These are phyloP conservation scores for Galaxea fascicularis DNA, from an alignment of 92 coral and sea anemone species.

Conservation along the genomic window DNA sequence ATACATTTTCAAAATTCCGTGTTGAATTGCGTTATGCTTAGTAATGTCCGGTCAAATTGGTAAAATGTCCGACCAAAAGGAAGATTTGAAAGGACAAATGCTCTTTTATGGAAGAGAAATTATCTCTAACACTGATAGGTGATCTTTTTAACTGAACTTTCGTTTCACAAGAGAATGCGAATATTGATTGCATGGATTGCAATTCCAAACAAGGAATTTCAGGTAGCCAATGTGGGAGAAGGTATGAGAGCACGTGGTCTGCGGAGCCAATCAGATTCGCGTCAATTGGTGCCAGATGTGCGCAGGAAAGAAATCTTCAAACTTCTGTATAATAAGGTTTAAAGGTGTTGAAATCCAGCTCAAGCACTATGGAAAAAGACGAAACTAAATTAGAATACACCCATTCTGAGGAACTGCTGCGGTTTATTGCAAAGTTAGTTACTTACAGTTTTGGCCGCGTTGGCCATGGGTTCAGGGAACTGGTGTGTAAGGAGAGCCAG, in stretches of 20 bases:
- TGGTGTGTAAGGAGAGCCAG: constrained; percentile 99
- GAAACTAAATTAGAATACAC: background rate
- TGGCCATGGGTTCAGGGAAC: constrained; percentile 99
- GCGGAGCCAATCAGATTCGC: constrained; percentile 71
- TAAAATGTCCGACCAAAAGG: too few relatives aligned
- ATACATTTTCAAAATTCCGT: too few relatives aligned
- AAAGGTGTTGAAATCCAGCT: constrained; percentile 95
- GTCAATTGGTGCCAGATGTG: constrained; percentile 99
- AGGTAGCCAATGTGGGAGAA: constrained; percentile 6
- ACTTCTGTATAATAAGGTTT: constrained; percentile 93
- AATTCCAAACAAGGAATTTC: constrained; percentile 2
- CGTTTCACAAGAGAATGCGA: background rate
- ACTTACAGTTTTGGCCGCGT: constrained; percentile 94
- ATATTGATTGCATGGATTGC: background rate
- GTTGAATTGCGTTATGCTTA: too few relatives aligned
- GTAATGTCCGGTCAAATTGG: too few relatives aligned
- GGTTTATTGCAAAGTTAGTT: background rate
- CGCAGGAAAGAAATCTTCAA: constrained; percentile 99
- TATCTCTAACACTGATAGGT: too few relatives aligned
- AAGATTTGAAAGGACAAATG: too few relatives aligned
- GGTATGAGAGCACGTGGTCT: constrained; percentile 28
- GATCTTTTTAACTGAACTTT: background rate
- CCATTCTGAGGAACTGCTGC: background rate
- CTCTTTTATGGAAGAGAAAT: too few relatives aligned
- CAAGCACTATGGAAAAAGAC: constrained; percentile 62